A percentile compares a stretch with the other conserved stretches of the same genome.
These are phyloP conservation scores for Caligus rogercresseyi DNA, from an alignment of 1,140 invertebrate genomes.

Conservation along the genomic window DNA sequence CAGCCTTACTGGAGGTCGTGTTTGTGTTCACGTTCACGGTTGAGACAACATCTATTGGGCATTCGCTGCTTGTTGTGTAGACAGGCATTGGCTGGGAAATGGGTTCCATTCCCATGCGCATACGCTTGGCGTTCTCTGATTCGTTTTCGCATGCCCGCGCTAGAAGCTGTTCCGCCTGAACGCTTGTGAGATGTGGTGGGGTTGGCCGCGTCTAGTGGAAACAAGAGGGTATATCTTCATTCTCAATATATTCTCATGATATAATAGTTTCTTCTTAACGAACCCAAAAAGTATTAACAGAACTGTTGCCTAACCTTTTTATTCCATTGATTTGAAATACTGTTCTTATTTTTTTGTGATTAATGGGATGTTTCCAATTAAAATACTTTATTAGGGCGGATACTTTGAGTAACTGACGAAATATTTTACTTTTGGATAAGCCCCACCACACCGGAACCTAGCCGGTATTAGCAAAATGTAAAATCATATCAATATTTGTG, in stretches of 20 bases:
- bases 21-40: not conserved
- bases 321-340: not conserved
- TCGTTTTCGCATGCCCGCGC: conserved; percentile 91
- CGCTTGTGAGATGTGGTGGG: conserved; percentile 82
- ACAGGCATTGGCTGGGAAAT: conserved; percentile 66
- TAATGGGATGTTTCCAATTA: too few relatives aligned
- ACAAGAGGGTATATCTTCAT: not conserved
- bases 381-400: too few relatives aligned
- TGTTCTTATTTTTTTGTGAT: too few relatives aligned
- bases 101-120: conserved; percentile 82
- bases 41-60: conserved; percentile 21
- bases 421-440: too few relatives aligned
- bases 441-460: too few relatives aligned
- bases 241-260: too few relatives aligned
- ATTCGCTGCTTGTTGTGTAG: conserved; percentile 8
- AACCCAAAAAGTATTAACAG: not conserved
- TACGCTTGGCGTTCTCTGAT: conserved; percentile 84
- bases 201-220: conserved; percentile 60
- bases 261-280: conserved; percentile 6
- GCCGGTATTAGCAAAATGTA: too few relatives aligned
- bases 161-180: conserved; percentile 84
- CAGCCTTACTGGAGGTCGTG: conserved; percentile 20
- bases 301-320: not conserved
- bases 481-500: too few relatives aligned
- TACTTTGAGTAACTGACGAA: too few relatives aligned